Conservation (phyloP, 2,797 vertebrate species). For the Labroides dimidiatus region DNA sequence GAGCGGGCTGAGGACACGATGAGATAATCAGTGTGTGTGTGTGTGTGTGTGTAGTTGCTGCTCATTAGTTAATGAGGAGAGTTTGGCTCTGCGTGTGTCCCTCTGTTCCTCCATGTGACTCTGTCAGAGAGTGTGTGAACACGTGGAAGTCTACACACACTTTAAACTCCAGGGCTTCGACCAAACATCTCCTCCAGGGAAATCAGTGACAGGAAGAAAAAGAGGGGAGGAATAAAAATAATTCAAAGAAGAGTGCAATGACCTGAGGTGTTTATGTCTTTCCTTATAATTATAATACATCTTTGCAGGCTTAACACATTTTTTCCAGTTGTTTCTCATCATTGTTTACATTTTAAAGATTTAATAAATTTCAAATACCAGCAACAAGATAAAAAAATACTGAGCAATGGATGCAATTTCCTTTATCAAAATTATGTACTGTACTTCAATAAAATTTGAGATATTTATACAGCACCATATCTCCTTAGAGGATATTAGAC, state of each 20-base stretch:
- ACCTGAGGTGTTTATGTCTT: constrained; percentile 2
- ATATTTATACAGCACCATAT: too few species aligned
- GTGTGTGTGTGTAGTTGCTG: constrained; percentile 42
- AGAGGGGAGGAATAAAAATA: constrained; percentile 17
- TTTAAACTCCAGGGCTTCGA: constrained; percentile 44
- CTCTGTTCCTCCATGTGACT: constrained; percentile 71
- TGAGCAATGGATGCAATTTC: too few species aligned
- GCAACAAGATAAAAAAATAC: too few species aligned
- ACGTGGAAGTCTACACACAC: constrained; percentile 50
- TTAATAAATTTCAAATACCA: too few species aligned
- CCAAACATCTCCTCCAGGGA: constrained; percentile 37
- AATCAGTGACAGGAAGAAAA: constrained; percentile 34
- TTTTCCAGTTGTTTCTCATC: too few species aligned
- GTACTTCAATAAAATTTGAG: too few species aligned
- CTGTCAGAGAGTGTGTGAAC: constrained; percentile 36
- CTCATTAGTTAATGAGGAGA: constrained; percentile 79
- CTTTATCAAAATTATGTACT: too few species aligned
- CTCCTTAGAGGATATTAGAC: too few species aligned
- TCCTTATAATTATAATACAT: background rate
- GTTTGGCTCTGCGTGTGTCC: constrained; percentile 59
- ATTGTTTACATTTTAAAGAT: too few species aligned
- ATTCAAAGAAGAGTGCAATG: constrained; percentile 18
- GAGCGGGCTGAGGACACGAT: constrained; percentile 32
- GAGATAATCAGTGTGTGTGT: constrained; percentile 50
- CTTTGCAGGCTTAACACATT: constrained; percentile 3